Conservation (phyloP, 2,888 invertebrate genomes). For the Glaucopsyche alexis region DNA sequence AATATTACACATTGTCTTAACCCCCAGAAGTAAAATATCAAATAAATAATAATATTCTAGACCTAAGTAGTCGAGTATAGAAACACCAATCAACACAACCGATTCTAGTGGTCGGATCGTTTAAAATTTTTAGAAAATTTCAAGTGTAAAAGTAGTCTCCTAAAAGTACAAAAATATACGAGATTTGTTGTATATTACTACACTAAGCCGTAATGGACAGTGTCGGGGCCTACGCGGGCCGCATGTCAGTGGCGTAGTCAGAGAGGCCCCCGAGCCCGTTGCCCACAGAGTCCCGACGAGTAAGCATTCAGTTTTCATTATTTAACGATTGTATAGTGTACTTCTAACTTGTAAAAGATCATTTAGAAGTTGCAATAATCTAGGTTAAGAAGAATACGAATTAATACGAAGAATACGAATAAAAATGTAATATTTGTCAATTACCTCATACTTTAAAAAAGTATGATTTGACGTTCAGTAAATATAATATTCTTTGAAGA, state of each 20-base stretch:
- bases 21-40: background rate
- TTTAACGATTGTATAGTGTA: no score
- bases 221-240: background rate
- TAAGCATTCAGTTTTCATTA: background rate
- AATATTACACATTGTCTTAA: no score
- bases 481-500: no score
- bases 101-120: constrained; percentile 45
- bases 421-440: no score
- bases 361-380: no score
- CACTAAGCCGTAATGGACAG: constrained; percentile 26
- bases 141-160: constrained; percentile 44
- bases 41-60: constrained; percentile 27
- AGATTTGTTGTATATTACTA: constrained; percentile 17
- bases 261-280: background rate
- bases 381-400: no score
- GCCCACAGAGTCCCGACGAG: background rate
- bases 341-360: no score
- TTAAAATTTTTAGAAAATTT: constrained; percentile 40
- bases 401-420: no score
- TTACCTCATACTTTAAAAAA: no score
- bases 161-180: constrained; percentile 32
- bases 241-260: constrained; percentile 13
- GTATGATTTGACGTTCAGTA: no score
- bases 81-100: constrained; percentile 47
- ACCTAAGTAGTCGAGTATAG: constrained; percentile 36